Evolutionary conservation across 2,113 vertebrate species (phyloP), one percentile per base, ranked within the genome.

Genomic region (Manacus vitellinus): DNA sequence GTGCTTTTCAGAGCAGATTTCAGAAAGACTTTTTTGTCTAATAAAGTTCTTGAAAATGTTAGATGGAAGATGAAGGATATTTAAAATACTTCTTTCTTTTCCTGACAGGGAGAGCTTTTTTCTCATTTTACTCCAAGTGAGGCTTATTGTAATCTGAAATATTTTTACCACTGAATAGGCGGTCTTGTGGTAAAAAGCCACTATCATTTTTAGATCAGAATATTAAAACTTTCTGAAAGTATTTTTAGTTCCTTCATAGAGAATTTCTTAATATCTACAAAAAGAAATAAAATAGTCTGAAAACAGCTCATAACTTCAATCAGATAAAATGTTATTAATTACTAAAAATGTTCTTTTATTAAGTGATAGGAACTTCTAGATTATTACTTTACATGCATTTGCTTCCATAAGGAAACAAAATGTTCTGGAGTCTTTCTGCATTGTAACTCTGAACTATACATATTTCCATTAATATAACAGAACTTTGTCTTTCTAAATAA

Each of bases 21-120:
- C 52, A 93, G 70, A 96, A 94, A 91, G 76, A 75, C 75, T 79
- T 94, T 65, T 55, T 91, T 94, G 72, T 97, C 61, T 73, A 85
- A 94, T 94, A 79, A 96, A 91, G 39, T 94, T 92, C 86, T 96
- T 95, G 61, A 87, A 95, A 83, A 89, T 80, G 61, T 76, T 94
- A 88, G 86, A 89, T 85, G 68, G 62, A 91, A 85, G 44, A 84
- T 87, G 67, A 89, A 85, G 23, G 14, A 58, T 66, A 81, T 44
- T 90, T 85, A 35, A 70, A 94, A 92, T 66, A 67, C n/a, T 77
- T 74, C 55, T 89, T 87, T 93, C 61, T 91, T 89, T 94, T 86
- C 21, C 31, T 89, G 73, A 79, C 44, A 84, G 61, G 81, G 18
- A 4, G 1, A 72, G 33, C 24, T 82, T 94, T 95, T 89, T 68